Evolutionary conservation across 2,797 vertebrate genomes (phyloP).

Genomic region (Potorous gilbertii): DNA sequence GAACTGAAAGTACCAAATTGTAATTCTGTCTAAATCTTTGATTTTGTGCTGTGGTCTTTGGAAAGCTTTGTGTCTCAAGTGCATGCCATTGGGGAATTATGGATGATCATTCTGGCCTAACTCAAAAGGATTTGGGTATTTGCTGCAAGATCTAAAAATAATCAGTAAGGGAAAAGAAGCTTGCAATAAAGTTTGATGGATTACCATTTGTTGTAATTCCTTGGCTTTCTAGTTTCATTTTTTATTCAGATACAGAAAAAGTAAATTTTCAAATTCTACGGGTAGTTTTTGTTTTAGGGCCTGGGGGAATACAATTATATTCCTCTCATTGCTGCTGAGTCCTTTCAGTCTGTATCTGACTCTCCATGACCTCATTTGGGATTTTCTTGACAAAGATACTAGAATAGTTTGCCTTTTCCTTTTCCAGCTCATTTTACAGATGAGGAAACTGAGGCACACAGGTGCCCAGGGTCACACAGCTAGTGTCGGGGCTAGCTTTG

Average conservation of each 20-base stretch:
- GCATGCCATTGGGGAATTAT: not conserved
- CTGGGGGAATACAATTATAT: not conserved
- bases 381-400: no score
- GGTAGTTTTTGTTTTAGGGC: not conserved
- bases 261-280: not conserved
- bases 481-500: not conserved
- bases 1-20: not conserved
- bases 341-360: not conserved
- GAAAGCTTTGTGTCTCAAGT: not conserved
- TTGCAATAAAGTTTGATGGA: not conserved
- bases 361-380: not conserved
- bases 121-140: not conserved
- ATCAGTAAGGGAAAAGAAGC: not conserved
- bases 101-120: conserved; percentile 2
- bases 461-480: not conserved
- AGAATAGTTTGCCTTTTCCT: no score
- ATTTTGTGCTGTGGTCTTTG: not conserved
- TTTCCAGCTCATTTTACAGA: not conserved
- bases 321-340: no score
- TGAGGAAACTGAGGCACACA: not conserved
- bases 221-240: not conserved
- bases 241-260: not conserved
- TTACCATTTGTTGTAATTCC: not conserved
- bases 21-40: not conserved
- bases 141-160: not conserved